Percentiles rank a stretch among this genome's conserved stretches.
Conservation (phyloP, 2,113 vertebrate species). For the Morone chrysops region DNA sequence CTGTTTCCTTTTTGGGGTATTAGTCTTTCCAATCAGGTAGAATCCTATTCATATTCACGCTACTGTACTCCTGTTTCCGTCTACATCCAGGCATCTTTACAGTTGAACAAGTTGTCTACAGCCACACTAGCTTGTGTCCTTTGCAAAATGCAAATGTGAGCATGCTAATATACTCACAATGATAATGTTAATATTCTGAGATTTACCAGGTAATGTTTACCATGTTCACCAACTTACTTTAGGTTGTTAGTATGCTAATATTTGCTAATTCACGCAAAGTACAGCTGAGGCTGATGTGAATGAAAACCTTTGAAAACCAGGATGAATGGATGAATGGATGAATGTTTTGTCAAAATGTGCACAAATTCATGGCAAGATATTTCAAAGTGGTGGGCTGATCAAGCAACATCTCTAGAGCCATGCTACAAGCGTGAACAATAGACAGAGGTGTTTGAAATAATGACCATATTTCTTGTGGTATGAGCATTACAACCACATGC, state of each 20-base stretch:
- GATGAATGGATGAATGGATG: neutral
- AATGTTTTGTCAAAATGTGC: neutral
- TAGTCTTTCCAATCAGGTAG: conserved; percentile 8
- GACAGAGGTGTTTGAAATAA: conserved; percentile 3
- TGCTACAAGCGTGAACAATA: neutral
- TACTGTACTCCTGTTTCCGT: conserved; percentile 31
- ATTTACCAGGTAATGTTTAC: neutral
- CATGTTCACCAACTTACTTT: neutral
- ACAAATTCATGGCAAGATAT: neutral
- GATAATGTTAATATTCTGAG: neutral
- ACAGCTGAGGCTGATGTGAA: neutral
- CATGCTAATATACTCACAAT: neutral
- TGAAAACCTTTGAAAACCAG: neutral
- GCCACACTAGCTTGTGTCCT: neutral
- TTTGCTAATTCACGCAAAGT: neutral
- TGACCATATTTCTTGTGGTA: neutral
- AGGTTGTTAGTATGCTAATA: neutral
- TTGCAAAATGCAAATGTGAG: neutral
- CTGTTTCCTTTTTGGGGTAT: conserved; percentile 18
- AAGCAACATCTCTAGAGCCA: neutral
- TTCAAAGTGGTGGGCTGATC: neutral
- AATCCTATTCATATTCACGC: conserved; percentile 18
- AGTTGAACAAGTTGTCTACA: neutral
- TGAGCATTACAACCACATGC: conserved; percentile 32
- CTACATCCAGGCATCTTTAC: neutral